phyloP scores from a whole-genome alignment of 1,140 invertebrate species.

The Chironomus tepperi region DNA sequence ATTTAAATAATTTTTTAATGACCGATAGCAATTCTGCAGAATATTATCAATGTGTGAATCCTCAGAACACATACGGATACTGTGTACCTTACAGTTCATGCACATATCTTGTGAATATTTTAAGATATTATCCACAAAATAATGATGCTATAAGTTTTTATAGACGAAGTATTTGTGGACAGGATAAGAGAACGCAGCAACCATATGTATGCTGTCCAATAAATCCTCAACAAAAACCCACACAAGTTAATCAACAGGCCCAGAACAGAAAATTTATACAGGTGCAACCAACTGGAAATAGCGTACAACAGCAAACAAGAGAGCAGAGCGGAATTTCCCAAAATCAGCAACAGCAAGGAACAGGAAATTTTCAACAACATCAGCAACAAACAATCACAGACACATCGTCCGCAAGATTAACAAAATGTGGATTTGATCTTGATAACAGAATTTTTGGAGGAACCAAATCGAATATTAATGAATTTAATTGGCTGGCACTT shows the following conservation, averaged over 20 bases:
- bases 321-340: neutral
- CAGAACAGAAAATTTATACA: neutral
- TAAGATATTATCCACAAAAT: neutral
- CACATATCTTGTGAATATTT: neutral
- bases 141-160: neutral
- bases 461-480: neutral
- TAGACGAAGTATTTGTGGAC: neutral
- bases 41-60: conserved; percentile 5
- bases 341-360: neutral
- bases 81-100: neutral
- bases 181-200: neutral
- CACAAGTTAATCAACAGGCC: neutral
- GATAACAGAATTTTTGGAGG: neutral
- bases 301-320: neutral
- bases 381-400: neutral
- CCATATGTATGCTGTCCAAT: neutral
- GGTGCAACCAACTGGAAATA: too few species aligned
- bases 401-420: neutral
- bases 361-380: neutral
- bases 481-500: neutral
- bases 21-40: neutral
- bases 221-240: neutral
- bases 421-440: neutral
- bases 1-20: neutral
- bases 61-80: neutral